Evolutionary conservation across 2,888 invertebrate species (phyloP), one percentile per base, ranked within the genome.

Genomic region (Cordylochernes scorpioides): DNA sequence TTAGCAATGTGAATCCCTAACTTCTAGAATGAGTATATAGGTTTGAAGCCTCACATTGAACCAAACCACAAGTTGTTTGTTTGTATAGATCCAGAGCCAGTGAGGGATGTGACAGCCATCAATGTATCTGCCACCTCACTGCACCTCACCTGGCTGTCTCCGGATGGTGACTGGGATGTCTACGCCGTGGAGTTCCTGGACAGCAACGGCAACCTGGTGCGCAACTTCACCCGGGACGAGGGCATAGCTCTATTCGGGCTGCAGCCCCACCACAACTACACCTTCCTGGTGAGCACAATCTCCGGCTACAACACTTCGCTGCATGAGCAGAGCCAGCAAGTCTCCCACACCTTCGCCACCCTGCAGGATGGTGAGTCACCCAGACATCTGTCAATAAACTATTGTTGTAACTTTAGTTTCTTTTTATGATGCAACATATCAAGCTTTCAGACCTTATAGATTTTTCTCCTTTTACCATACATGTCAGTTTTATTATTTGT

Each of bases 121-220:
- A 62, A 62, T 37, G 64, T 77, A 18, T 68, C 68, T 29, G 77
- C 77, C 48, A 71, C 72, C 9, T 67, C 67, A 49, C 68, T 80
- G 34, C 64, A 67, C 3, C 55, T 84, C 26, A 62, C 63, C 15
- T 82, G 84, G 84, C 70, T 68, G 41, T 59, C 63, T 28, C 60
- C 63, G 28, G 59, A 64, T 29, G 82, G 82, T 1, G 77, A 74
- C 54, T 73, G 65, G 56, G 70, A 75, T 44, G 74, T 74, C 34
- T 82, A 77, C 53, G 73, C 78, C 58, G 71, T 52, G 30, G 74
- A 78, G 53, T 82, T 72, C 44, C 54, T 72, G 27, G 68, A 67
- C 35, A 62, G 67, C 1, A 71, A 71, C 38, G 68, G 66, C 32
- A 54, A 59, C 25, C 58, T 70, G 17, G 62, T 69, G 4, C 68